Base-by-base conservation (phyloP, 2,113 vertebrate genomes). In the Seriola dumerili region DNA sequence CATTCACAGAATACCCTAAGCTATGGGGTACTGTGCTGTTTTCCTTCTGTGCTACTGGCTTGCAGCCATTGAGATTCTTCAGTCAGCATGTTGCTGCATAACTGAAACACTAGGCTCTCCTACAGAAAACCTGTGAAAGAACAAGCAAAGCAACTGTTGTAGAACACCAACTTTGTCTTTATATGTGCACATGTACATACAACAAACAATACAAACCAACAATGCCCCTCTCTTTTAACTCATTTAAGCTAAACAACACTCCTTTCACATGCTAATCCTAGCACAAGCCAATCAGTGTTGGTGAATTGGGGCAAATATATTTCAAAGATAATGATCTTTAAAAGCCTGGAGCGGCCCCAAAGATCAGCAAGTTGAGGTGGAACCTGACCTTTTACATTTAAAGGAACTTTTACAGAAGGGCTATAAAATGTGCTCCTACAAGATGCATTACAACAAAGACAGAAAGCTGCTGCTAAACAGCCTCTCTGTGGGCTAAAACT, bases 31-130 rank as follows among this genome's bases (percentile, higher is more conserved):
- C 59, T 80, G 58, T 48, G 54, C 74, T 66, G 21, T 52, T 13
- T n/a, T 73, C 70, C 62, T 19, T 69, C 77, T 87, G 80, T 85
- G 78, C 63, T 29, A 55, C 72, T 87, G 84, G 63, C 74, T 5
- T 16, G 16, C 32, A 61, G 74, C 80, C 80, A 77, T 71, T 70
- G 29, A 55, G 34, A 44, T 80, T 74, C 12, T 70, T 78, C 57
- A 48, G 54, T 67, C 70, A 75, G 52, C 34, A 1, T 58, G 71
- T 69, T 64, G 48, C 81, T 71, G 70, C 52, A 75, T 54, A 67
- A 76, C 48, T 42, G 54, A 75, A 46, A 66, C 29, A 57, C n/a
- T 29, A 23, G 32, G 14, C 25, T 44, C 74, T 58, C 14, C 46
- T 44, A 34, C 23, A 64, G 54, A 80, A 67, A 72, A 48, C 58